Percentiles rank a stretch among this genome's conserved stretches.
These are phyloP conservation scores for Conops quadrifasciatus DNA, from an alignment of 2,888 invertebrate genomes.

Conservation along the genomic window DNA sequence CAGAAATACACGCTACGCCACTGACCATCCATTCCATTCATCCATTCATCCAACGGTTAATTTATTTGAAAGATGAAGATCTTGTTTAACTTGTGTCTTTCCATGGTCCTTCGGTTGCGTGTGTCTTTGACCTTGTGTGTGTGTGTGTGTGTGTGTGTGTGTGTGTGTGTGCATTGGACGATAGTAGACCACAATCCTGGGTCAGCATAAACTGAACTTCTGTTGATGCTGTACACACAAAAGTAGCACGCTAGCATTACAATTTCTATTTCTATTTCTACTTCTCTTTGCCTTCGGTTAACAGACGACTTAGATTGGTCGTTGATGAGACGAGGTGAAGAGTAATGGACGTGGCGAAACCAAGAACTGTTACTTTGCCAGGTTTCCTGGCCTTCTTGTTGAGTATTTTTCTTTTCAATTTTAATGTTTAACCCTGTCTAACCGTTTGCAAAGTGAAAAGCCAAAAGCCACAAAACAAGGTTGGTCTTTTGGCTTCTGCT, in stretches of 20 bases:
- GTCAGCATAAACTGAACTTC: constrained; percentile 14
- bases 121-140: background rate
- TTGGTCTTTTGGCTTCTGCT: background rate
- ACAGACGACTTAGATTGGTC: background rate
- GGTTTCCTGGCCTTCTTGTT: background rate
- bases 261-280: background rate
- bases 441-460: no score
- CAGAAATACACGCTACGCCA: no score
- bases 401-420: background rate
- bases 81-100: background rate
- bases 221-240: background rate
- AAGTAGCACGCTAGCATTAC: background rate
- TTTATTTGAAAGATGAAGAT: background rate
- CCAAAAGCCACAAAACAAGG: background rate
- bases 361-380: background rate
- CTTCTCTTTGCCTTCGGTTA: background rate
- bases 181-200: constrained; percentile 1
- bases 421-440: background rate
- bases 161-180: constrained; percentile 4
- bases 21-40: no score
- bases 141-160: constrained; percentile 23
- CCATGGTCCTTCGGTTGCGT: background rate
- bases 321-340: background rate
- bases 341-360: background rate
- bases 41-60: background rate